These are phyloP conservation scores for Isichthys henryi DNA, from an alignment of 2,113 vertebrate species.

Conservation along the genomic window DNA sequence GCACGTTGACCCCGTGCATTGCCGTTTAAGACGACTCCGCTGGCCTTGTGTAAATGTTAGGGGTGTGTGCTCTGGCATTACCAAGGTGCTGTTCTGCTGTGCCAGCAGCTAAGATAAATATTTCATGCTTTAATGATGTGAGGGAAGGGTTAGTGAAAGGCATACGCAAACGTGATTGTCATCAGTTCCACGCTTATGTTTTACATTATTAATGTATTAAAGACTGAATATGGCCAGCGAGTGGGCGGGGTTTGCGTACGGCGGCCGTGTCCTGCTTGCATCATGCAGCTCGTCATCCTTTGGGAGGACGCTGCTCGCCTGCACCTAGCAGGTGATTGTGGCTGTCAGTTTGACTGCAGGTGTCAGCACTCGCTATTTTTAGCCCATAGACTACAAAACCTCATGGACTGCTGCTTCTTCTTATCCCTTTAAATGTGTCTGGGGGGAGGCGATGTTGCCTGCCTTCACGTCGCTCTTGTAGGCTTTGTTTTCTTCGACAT, in stretches of 20 bases:
- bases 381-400: not conserved
- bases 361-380: conserved; percentile 7
- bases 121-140: not conserved
- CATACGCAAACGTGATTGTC: not conserved
- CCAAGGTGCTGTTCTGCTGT: not conserved
- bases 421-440: not conserved
- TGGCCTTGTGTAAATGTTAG: not conserved
- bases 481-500: not conserved
- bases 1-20: not conserved
- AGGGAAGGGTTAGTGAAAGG: not conserved
- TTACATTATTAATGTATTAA: conserved; percentile 9
- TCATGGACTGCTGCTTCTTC: not conserved
- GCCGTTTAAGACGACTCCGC: not conserved
- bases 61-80: not conserved
- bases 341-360: not conserved
- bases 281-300: not conserved
- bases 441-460: not conserved
- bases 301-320: too few relatives aligned
- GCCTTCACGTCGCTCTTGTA: not conserved
- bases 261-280: not conserved
- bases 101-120: not conserved
- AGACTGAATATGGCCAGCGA: not conserved
- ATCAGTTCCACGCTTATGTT: not conserved
- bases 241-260: not conserved
- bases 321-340: not conserved